Evolutionary conservation across 1,140 invertebrate genomes (phyloP), one percentile per base, ranked within the genome.

Genomic region (Eriocheir sinensis): DNA sequence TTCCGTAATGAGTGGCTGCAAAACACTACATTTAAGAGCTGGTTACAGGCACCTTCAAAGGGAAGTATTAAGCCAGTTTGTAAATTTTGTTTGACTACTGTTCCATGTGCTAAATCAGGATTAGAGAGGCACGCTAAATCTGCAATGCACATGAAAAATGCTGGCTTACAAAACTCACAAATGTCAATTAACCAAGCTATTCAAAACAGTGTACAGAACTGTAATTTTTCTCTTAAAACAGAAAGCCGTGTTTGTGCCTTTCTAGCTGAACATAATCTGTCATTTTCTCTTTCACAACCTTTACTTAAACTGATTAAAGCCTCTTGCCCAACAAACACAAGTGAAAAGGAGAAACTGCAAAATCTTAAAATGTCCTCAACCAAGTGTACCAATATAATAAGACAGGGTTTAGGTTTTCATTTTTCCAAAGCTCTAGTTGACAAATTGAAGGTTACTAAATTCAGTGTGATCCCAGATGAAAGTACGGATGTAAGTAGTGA

Each of bases 401-500:
- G 88, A 89, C 88, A 89, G 44, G 88, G 36, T 32, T 53, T 38
- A 41, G 32, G 90, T 32, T 79, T 60, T 34, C 44, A 91, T 53
- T 91, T 91, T 34, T 91, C 90, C 36, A 72, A 81, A 72, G 32
- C 34, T 8, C 60, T 91, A 34, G 53, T 81, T 53, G 90, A 91
- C 34, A 6, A 12, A 6, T 79, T 91, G 44, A 91, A 91, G 72
- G 15, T 30, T 9, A 91, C 90, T 9, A 91, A 91, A 36, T 91
- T 91, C 30, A 91, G 44, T 79, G 34, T n/a, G 15, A 91, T 91
- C 27, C 90, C 32, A 60, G 90, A 91, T 72, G 90, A 91, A 34
- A 81, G 44, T 72, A 91, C 90, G 8, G 90, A 89, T 30, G 17
- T 91, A 6, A 91, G 40, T 34, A 34, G 44, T 91, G 90, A 91